Base-by-base conservation (phyloP, 2,113 vertebrate genomes). In the Etheostoma spectabile region DNA sequence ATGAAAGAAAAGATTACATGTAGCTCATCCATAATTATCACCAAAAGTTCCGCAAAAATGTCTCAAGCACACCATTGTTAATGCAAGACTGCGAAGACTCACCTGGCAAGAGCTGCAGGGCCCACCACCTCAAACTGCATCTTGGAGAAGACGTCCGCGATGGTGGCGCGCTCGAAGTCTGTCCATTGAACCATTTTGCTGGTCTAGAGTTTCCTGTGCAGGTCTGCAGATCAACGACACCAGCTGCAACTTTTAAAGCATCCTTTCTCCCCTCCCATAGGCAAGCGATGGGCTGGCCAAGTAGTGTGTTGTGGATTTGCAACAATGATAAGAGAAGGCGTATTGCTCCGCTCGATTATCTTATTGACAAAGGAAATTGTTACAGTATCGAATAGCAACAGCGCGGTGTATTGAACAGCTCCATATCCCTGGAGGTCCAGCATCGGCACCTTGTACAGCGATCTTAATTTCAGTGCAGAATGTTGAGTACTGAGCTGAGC, bases 121-220 rank as follows among this genome's bases (percentile, higher is more conserved):
- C 93, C 92, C 24, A 91, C 42, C 0, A 77, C 71, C 0, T 91
- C 92, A 38, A 55, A 24, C 52, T 84, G n/a, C 3, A 94, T 53
- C 72, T 87, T 89, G 38, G 74, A 75, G 74, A 93, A 94, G 76
- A 94, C 68, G 74, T 77, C 68, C 42, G 8, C 0, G 85, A 95
- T 92, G 56, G 86, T 71, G 24, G 60, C 30, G 46, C 87, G 90
- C 85, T 95, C 93, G 2, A 82, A 85, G 16, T 93, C 88, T 85
- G 94, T 86, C 93, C 93, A 95, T 30, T 88, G 87, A 64, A 94
- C 93, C 94, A 95, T 94, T 6, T 59, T 90, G 86, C 12, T 55
- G 21, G 51, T 86, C 6, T 68, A 5, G 64, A 6, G 2, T 74
- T 19, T 52, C 19, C 21, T 56, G 70, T 10, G 61, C 18, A 22